phyloP scores from a whole-genome alignment of 1,140 invertebrate species.

The Acromyrmex echinatior region DNA sequence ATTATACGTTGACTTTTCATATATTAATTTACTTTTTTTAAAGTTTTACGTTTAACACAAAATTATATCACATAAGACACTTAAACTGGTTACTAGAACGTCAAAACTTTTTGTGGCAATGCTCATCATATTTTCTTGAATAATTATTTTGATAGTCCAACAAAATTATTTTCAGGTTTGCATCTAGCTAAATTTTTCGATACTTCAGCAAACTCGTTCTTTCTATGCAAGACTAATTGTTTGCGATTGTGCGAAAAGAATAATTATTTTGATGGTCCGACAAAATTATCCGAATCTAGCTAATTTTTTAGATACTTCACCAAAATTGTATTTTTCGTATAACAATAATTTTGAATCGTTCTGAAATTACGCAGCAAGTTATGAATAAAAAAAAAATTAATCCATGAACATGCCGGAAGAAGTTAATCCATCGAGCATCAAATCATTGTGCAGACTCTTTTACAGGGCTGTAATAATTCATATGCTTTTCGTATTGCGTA shows the following conservation, averaged over 20 bases:
- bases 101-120: not conserved
- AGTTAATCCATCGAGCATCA: not conserved
- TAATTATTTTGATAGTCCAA: no score
- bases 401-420: not conserved
- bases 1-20: not conserved
- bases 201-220: no score
- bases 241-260: no score
- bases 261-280: no score
- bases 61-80: not conserved
- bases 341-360: not conserved
- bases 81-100: not conserved
- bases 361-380: not conserved
- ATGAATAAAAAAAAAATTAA: not conserved
- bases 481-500: not conserved
- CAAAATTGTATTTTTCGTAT: no score
- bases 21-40: not conserved
- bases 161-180: no score
- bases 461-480: not conserved
- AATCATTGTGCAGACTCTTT: not conserved
- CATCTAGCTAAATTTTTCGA: no score
- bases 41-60: not conserved
- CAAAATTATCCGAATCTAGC: no score
- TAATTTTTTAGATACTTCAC: no score
- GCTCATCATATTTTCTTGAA: no score
- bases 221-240: no score